Evolutionary conservation across 2,797 vertebrate genomes (phyloP).

Genomic region (Pogonophryne albipinna): DNA sequence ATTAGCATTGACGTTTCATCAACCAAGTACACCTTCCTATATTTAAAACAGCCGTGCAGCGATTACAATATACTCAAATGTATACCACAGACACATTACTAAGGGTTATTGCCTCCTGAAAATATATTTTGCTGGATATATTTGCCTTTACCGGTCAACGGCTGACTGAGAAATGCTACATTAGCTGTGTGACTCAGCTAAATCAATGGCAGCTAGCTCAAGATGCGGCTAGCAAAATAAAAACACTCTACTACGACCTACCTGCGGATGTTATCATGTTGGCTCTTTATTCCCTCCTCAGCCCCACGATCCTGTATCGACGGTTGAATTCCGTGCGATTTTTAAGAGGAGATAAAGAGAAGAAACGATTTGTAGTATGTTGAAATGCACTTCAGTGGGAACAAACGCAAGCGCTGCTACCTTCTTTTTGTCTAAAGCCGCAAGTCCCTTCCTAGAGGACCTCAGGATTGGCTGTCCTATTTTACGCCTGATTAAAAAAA

Average conservation of each 20-base stretch:
- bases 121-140: neutral
- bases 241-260: constrained; percentile 59
- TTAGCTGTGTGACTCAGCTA: constrained; percentile 89
- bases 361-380: neutral
- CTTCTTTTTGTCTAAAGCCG: constrained; percentile 71
- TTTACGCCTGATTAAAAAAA: constrained; percentile 65
- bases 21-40: fast-evolving
- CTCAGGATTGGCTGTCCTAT: constrained; percentile 12
- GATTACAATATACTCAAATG: fast-evolving
- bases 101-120: fast-evolving
- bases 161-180: constrained; percentile 19
- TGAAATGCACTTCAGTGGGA: neutral
- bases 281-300: constrained; percentile 51
- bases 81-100: neutral
- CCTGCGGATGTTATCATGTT: constrained; percentile 89
- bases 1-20: constrained; percentile 1
- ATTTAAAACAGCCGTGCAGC: fast-evolving
- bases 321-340: neutral
- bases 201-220: constrained; percentile 77
- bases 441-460: constrained; percentile 62
- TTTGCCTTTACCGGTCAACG: constrained; percentile 5
- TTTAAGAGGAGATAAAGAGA: neutral
- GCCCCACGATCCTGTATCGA: constrained; percentile 36
- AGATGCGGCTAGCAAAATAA: constrained; percentile 49
- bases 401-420: constrained; percentile 42